phyloP scores from a whole-genome alignment of 30 jellyfish, hydroid and myxozoan genomes.

The Hydra vulgaris region DNA sequence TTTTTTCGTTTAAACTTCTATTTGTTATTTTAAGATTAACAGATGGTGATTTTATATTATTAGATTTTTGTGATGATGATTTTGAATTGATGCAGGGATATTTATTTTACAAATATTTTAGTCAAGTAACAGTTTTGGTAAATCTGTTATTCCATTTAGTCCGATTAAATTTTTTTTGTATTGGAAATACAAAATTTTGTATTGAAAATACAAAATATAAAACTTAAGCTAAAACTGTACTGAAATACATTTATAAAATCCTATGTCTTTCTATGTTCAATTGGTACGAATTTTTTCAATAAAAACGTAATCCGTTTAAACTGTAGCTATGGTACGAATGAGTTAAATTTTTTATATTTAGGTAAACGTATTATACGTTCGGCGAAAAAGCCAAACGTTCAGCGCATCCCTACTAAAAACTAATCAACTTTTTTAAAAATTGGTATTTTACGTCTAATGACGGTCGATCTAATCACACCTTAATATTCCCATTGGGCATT shows the following conservation, averaged over 20 bases:
- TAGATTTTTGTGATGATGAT: not conserved
- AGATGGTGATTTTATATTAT: not conserved
- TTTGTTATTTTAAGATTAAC: not conserved
- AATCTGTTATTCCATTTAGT: not conserved
- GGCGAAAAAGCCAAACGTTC: not conserved
- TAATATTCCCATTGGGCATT: too few relatives aligned
- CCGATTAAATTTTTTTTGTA: not conserved
- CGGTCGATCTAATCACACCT: too few relatives aligned
- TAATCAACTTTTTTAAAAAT: too few relatives aligned
- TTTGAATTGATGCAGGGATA: not conserved
- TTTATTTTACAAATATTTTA: not conserved
- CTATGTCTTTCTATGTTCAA: not conserved
- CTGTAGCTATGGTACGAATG: not conserved
- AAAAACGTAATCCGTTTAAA: not conserved
- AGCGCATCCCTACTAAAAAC: not conserved
- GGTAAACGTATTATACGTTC: not conserved
- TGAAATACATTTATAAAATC: not conserved
- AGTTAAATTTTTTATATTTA: not conserved
- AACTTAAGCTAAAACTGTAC: not conserved
- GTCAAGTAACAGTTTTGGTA: not conserved
- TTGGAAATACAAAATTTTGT: not conserved
- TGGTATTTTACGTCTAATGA: too few relatives aligned
- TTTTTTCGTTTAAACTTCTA: not conserved
- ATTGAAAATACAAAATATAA: not conserved
- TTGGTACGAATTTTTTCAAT: not conserved